A percentile compares a stretch with the other conserved stretches of the same genome.
Conservation (phyloP, 2,888 invertebrate species). For the Eurytoma adleriae region DNA sequence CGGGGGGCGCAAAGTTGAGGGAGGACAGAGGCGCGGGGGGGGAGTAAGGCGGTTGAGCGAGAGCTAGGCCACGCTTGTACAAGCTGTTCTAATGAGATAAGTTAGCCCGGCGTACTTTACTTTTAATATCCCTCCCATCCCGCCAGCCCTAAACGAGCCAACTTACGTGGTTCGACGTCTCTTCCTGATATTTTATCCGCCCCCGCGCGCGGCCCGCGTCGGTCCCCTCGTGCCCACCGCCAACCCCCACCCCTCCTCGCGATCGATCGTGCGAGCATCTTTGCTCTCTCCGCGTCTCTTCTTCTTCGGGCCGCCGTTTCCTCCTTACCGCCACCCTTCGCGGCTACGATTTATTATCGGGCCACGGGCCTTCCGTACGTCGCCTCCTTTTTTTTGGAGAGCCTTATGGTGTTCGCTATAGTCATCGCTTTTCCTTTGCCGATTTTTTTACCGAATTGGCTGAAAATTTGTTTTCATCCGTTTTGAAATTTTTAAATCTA, state of each 20-base stretch:
- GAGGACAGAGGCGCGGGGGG: constrained; percentile 38
- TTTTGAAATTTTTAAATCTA: too few species aligned
- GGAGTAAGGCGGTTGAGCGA: constrained; percentile 35
- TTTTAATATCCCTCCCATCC: constrained; percentile 68
- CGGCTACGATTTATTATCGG: too few species aligned
- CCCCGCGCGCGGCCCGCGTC: constrained; percentile 3
- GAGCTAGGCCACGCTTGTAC: constrained; percentile 55
- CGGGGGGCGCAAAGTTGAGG: constrained; percentile 33
- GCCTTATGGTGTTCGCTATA: too few species aligned
- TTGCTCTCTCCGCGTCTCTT: background rate
- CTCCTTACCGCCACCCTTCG: too few species aligned
- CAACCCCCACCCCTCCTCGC: constrained; percentile 3
- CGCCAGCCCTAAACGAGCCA: constrained; percentile 56
- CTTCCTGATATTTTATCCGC: constrained; percentile 56
- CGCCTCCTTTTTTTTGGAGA: too few species aligned
- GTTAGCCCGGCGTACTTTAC: constrained; percentile 69
- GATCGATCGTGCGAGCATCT: constrained; percentile 44
- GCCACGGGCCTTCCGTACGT: too few species aligned
- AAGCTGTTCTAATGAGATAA: constrained; percentile 73
- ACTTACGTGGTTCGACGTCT: constrained; percentile 56
- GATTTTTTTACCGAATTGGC: too few species aligned
- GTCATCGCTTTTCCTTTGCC: too few species aligned
- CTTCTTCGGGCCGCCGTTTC: too few species aligned
- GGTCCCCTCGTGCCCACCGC: constrained; percentile 12
- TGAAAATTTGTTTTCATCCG: too few species aligned